Evolutionary conservation across 2,113 vertebrate genomes (phyloP).

Genomic region (Leucoraja erinaceus): DNA sequence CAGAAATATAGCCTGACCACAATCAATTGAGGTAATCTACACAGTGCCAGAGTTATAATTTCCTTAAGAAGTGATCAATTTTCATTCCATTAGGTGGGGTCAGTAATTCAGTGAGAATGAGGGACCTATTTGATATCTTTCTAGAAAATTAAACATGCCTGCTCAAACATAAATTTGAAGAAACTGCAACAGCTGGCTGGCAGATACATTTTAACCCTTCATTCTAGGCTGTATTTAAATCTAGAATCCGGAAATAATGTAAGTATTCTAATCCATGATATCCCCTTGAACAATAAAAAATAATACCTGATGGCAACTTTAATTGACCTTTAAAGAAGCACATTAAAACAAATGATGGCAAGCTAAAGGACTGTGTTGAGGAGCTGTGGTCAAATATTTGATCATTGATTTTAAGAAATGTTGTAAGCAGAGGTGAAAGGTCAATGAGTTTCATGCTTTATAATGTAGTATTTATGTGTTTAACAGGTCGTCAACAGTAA

Average conservation of each 20-base stretch:
- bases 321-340: neutral
- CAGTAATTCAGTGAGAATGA: neutral
- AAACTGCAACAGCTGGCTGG: neutral
- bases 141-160: neutral
- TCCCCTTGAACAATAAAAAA: neutral
- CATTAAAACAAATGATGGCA: neutral
- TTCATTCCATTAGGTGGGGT: neutral
- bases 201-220: neutral
- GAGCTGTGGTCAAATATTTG: neutral
- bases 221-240: neutral
- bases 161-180: neutral
- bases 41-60: neutral
- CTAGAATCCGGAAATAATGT: neutral
- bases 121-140: neutral
- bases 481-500: neutral
- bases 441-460: neutral
- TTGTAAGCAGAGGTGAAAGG: neutral
- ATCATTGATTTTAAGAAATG: neutral
- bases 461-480: neutral
- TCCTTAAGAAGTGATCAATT: neutral
- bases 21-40: neutral
- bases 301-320: neutral
- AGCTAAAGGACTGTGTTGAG: neutral
- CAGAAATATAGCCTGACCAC: neutral
- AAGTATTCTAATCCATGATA: neutral